A percentile compares a stretch with the other conserved stretches of the same genome.
These are phyloP conservation scores for Oryzaephilus surinamensis DNA, from an alignment of 1,140 invertebrate species.

Conservation along the genomic window DNA sequence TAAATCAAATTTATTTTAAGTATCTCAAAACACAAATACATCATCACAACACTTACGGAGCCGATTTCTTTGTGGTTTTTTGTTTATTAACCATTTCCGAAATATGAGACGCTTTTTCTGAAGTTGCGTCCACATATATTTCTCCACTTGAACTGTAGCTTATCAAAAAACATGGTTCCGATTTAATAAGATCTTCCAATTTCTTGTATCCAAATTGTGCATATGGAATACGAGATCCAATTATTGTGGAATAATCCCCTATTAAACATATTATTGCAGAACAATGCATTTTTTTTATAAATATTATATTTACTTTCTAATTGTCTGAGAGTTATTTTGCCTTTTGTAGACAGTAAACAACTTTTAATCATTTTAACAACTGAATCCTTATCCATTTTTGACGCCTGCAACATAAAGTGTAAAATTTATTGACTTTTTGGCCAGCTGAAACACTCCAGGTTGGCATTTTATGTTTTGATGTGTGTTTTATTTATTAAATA, in stretches of 20 bases:
- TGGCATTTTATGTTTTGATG: too few relatives aligned
- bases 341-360: slow-evolving; percentile 22
- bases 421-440: too few relatives aligned
- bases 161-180: slow-evolving; percentile 41
- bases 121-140: slow-evolving; percentile 43
- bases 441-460: too few relatives aligned
- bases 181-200: slow-evolving; percentile 44
- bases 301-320: slow-evolving; percentile 15
- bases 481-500: too few relatives aligned
- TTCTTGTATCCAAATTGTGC: slow-evolving; percentile 42
- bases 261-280: slow-evolving; percentile 5
- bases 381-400: too few relatives aligned
- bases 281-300: neutral
- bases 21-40: neutral
- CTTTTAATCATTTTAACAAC: slow-evolving; percentile 16
- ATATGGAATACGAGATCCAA: slow-evolving; percentile 48
- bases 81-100: slow-evolving; percentile 46
- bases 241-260: slow-evolving; percentile 46
- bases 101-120: slow-evolving; percentile 46
- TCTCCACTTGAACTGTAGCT: slow-evolving; percentile 35
- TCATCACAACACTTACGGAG: neutral
- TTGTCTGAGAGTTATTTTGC: slow-evolving; percentile 15
- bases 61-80: slow-evolving; percentile 34
- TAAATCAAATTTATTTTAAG: too few relatives aligned
- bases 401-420: too few relatives aligned